Base-by-base conservation (phyloP, 2,113 vertebrate genomes). In the Ciconia stormi region DNA sequence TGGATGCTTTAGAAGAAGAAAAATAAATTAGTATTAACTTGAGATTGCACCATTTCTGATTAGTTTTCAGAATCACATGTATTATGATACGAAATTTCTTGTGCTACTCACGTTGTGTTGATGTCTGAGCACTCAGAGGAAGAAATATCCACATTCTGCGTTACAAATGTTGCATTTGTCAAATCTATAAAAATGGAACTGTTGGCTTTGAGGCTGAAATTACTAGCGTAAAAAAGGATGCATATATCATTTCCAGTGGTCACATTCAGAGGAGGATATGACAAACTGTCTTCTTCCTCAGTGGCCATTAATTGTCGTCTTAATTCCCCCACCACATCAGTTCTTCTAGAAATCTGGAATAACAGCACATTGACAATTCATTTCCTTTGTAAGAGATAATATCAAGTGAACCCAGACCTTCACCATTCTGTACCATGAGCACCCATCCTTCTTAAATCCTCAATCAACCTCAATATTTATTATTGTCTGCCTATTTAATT, bases 201-300 rank as follows among this genome's bases (percentile, higher is more conserved):
- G n/a, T 87, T 97, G 40, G 53, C 81, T 88, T 36, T 95, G 46
- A 98, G 74, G 58, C n/a, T 96, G 90, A 98, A 96, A 82, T 96
- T 89, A 34, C 58, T 78, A 46, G 98, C 98, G 8, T 98, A 91
- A 79, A 98, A 97, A 74, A 98, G 95, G 90, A 98, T 98, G 94
- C 98, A 98, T 2, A 47, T 96, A 13, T 26, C 1, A 58, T 95
- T 96, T 50, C 96, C 98, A 95, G 53, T 87, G 74, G 97, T 97
- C 65, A 98, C 93, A 84, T 96, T 98, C 74, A 98, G 40, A 82
- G 98, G 97, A 49, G 89, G 47, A 70, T 97, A 97, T 46, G 65
- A 77, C 16, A 29, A 72, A 78, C n/a, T 46, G 15, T 63, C 78
- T 50, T 96, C 87, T 55, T 93, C 87, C 62, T 96, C 96, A 36